Evolutionary conservation across 2,113 vertebrate species (phyloP).

Genomic region (Podiceps cristatus): DNA sequence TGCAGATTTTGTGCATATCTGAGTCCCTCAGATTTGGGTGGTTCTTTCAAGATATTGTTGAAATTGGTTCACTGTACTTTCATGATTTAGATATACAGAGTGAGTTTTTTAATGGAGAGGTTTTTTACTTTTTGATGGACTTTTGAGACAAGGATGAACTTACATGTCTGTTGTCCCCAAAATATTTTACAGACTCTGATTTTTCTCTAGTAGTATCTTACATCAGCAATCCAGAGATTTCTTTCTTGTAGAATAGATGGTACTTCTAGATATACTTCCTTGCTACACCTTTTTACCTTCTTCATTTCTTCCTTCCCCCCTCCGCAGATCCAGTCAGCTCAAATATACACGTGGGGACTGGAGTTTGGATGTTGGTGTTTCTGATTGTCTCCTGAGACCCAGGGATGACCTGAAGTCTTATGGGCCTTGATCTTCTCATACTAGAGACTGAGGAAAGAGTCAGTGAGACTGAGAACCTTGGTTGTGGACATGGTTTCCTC

Average conservation of each 20-base stretch:
- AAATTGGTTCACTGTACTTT: neutral
- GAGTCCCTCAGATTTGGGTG: neutral
- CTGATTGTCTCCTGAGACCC: neutral
- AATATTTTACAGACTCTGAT: neutral
- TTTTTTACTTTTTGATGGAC: neutral
- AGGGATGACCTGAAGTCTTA: neutral
- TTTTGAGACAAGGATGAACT: neutral
- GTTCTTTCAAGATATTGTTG: fast-evolving
- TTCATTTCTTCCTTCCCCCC: neutral
- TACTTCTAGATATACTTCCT: neutral
- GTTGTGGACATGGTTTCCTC: neutral
- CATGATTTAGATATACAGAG: neutral
- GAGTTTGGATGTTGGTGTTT: neutral
- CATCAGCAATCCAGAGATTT: neutral
- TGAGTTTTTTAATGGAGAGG: neutral
- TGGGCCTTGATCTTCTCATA: neutral
- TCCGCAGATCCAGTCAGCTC: neutral
- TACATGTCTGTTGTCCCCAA: neutral
- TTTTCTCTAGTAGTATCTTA: neutral
- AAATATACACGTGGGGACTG: fast-evolving
- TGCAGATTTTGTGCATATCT: neutral
- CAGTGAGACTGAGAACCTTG: neutral
- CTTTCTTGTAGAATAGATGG: neutral
- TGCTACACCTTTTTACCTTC: neutral
- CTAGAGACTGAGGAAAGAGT: neutral